These are phyloP conservation scores for Actinia tenebrosa DNA, from an alignment of 64 coral and sea anemone species.

Conservation along the genomic window DNA sequence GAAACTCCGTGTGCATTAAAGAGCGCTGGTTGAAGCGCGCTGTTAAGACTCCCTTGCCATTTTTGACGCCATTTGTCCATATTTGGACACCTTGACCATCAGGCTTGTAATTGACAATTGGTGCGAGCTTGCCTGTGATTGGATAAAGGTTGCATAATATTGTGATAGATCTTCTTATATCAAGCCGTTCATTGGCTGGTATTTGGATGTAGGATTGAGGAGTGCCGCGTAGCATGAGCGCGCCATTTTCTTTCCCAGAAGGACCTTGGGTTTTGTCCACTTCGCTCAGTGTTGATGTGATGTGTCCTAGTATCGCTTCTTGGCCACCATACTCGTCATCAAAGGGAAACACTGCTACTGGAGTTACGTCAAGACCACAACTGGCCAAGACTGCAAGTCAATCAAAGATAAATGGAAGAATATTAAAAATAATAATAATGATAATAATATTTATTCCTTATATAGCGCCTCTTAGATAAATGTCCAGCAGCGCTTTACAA, in stretches of 20 bases:
- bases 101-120: constrained; percentile 59
- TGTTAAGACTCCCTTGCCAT: constrained; percentile 1
- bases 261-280: constrained; percentile 13
- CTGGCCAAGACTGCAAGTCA: constrained; percentile 14
- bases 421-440: background rate
- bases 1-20: background rate
- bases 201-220: constrained; percentile 61
- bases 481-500: too few relatives aligned
- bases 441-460: too few relatives aligned
- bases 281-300: constrained; percentile 23
- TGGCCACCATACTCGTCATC: constrained; percentile 26
- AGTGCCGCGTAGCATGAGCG: constrained; percentile 29
- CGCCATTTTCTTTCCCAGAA: constrained; percentile 30
- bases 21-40: constrained; percentile 41
- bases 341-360: constrained; percentile 61
- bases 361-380: constrained; percentile 43
- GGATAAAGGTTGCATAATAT: constrained; percentile 51
- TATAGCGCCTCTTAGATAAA: too few relatives aligned
- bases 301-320: constrained; percentile 31
- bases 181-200: constrained; percentile 23
- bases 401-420: background rate
- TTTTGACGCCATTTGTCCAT: constrained; percentile 5
- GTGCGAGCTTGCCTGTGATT: constrained; percentile 19
- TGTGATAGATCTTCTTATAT: constrained; percentile 47
- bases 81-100: constrained; percentile 44